phyloP scores from a whole-genome alignment of 2,113 vertebrate genomes.

The Merops nubicus region DNA sequence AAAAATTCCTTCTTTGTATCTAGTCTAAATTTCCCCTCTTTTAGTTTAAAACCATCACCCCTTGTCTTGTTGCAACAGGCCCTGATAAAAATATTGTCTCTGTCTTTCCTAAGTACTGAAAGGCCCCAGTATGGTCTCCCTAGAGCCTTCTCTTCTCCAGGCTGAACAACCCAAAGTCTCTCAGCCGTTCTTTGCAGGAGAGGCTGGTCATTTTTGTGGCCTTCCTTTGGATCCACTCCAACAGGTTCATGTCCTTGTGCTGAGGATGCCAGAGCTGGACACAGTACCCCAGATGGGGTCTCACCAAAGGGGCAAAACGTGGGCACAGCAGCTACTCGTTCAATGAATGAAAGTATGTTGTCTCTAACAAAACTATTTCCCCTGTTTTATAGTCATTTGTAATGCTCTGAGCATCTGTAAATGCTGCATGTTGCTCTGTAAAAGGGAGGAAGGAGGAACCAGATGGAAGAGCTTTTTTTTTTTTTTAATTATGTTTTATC shows the following conservation, averaged over 20 bases:
- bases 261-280: not conserved
- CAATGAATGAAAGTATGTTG: not conserved
- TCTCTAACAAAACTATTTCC: not conserved
- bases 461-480: slow-evolving; percentile 23
- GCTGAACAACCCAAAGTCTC: not conserved
- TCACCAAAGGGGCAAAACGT: not conserved
- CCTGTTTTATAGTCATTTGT: not conserved
- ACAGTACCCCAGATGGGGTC: not conserved
- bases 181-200: not conserved
- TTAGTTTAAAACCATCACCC: not conserved
- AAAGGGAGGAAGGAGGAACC: not conserved
- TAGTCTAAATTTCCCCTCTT: not conserved
- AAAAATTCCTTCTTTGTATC: not conserved
- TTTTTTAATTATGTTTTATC: not conserved
- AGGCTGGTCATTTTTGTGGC: not conserved
- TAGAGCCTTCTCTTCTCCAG: not conserved
- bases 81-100: not conserved
- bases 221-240: not conserved
- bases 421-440: not conserved
- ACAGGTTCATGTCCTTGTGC: not conserved
- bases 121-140: not conserved
- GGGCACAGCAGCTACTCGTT: not conserved
- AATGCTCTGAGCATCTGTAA: slow-evolving; percentile 42
- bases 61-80: not conserved
- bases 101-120: not conserved